These are phyloP conservation scores for Carduelis carduelis DNA, from an alignment of 2,797 vertebrate species.

Conservation along the genomic window DNA sequence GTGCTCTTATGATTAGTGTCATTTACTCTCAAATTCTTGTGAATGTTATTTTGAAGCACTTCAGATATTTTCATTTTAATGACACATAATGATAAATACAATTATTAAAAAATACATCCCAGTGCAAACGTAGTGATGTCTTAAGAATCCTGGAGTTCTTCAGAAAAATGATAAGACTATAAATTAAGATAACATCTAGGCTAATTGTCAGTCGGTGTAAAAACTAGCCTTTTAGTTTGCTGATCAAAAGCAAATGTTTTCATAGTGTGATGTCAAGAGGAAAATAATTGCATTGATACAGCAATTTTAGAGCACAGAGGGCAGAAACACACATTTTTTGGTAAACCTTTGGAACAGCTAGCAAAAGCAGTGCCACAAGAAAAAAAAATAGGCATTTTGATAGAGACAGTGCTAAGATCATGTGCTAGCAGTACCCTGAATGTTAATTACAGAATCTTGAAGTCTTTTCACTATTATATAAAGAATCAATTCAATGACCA, in stretches of 20 bases:
- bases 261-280: not conserved
- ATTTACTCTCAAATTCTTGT: constrained; percentile 43
- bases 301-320: not conserved
- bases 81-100: constrained; percentile 21
- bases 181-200: constrained; percentile 34
- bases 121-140: not conserved
- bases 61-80: constrained; percentile 58
- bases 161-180: constrained; percentile 14
- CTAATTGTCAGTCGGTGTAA: constrained; percentile 25
- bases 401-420: not conserved
- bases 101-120: constrained; percentile 43
- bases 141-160: constrained; percentile 25
- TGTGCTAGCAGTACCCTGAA: not conserved
- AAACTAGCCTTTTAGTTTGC: not conserved
- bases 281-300: not conserved
- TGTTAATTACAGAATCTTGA: constrained; percentile 40
- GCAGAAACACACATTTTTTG: not conserved
- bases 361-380: not conserved
- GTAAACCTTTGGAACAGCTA: constrained; percentile 8
- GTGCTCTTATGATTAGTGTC: constrained; percentile 34
- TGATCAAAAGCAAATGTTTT: constrained; percentile 21
- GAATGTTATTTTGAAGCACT: constrained; percentile 41
- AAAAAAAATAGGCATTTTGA: not conserved
- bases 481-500: constrained; percentile 35
- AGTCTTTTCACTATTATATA: constrained; percentile 14